Evolutionary conservation across 2,888 invertebrate genomes (phyloP).

Genomic region (Drosophila atroscutellata): DNA sequence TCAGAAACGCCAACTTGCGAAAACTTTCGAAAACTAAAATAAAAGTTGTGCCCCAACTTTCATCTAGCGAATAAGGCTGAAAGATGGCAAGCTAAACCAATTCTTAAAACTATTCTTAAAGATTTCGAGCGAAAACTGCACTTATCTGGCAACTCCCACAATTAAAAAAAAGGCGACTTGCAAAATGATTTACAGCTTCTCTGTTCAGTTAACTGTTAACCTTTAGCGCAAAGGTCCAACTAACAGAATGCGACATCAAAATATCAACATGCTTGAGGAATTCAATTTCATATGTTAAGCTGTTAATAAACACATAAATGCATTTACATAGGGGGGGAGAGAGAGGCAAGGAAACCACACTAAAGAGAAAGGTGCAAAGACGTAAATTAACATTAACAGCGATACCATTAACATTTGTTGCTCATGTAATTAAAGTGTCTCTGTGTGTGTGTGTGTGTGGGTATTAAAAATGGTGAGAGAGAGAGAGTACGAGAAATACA

Average conservation of each 20-base stretch:
- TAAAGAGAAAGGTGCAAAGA: slow-evolving; percentile 19
- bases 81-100: neutral
- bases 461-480: slow-evolving; percentile 14
- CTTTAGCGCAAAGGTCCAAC: neutral
- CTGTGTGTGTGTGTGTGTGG: neutral
- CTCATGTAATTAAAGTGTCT: slow-evolving; percentile 30
- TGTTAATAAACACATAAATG: slow-evolving; percentile 11
- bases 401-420: slow-evolving; percentile 43
- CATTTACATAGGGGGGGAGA: neutral
- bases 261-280: neutral
- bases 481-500: neutral
- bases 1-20: neutral
- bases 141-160: neutral
- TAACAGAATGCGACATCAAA: neutral
- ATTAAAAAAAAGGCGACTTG: no score
- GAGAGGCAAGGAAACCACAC: neutral
- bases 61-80: neutral
- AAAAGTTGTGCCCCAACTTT: neutral
- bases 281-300: slow-evolving; percentile 1
- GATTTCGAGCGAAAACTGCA: neutral
- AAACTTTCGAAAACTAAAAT: slow-evolving; percentile 4
- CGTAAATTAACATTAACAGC: slow-evolving; percentile 37
- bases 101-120: neutral
- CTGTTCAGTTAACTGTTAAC: neutral
- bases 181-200: neutral